These are phyloP conservation scores for Contarinia nasturtii DNA, from an alignment of 1,140 invertebrate genomes.

Conservation along the genomic window DNA sequence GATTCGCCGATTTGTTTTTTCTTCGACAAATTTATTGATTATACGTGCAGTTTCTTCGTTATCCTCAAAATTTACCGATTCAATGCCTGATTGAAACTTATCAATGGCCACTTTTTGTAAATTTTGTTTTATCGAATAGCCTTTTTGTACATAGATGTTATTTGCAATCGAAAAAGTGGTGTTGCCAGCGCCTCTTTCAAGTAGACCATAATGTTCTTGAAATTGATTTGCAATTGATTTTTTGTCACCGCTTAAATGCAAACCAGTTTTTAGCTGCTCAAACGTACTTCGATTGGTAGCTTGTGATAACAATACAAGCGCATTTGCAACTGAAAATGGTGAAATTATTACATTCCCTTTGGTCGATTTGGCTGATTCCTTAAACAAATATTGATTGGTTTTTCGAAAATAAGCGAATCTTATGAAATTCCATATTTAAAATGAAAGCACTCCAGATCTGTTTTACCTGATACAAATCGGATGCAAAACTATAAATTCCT, in stretches of 20 bases:
- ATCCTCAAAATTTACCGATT: constrained; percentile 30
- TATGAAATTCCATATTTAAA: too few species aligned
- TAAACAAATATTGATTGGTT: too few species aligned
- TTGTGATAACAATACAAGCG: too few species aligned
- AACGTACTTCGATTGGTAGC: neutral
- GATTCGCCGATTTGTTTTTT: constrained; percentile 41
- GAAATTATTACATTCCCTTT: too few species aligned
- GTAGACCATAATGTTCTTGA: neutral
- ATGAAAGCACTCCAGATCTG: too few species aligned
- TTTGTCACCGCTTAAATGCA: neutral
- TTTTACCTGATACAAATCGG: too few species aligned
- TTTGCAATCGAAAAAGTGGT: constrained; percentile 6
- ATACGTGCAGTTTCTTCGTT: constrained; percentile 22
- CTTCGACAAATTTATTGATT: constrained; percentile 44
- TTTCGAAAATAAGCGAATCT: too few species aligned
- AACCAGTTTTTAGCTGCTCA: neutral
- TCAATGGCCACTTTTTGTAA: constrained; percentile 5
- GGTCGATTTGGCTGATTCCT: too few species aligned
- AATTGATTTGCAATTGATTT: neutral
- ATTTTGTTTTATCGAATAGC: neutral
- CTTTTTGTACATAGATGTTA: constrained; percentile 9
- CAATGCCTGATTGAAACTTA: constrained; percentile 20
- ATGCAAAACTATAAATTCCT: too few species aligned
- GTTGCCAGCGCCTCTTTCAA: too few species aligned
- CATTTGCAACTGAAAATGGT: too few species aligned